phyloP scores from a whole-genome alignment of 1,140 invertebrate genomes.

The Tachypleus tridentatus region DNA sequence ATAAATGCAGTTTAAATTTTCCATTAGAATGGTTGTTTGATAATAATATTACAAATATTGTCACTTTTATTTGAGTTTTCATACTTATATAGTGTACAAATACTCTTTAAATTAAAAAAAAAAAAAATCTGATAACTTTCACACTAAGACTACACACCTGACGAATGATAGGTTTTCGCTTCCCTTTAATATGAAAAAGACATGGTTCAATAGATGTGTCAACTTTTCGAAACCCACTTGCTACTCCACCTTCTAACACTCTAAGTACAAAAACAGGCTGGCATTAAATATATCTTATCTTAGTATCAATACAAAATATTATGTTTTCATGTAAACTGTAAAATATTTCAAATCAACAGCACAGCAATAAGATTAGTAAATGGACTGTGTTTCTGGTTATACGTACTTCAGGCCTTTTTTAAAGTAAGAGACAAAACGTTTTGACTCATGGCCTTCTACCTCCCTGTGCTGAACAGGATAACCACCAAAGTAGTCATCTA shows the following conservation, averaged over 20 bases:
- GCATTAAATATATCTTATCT: background rate
- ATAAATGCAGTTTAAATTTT: too few relatives aligned
- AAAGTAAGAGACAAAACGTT: constrained; percentile 65
- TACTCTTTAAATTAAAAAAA: too few relatives aligned
- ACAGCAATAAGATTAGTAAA: too few relatives aligned
- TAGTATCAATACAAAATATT: background rate
- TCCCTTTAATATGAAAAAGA: constrained; percentile 57
- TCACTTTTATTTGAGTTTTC: too few relatives aligned
- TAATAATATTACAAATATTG: too few relatives aligned
- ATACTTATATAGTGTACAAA: too few relatives aligned
- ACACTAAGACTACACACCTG: constrained; percentile 23
- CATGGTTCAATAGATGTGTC: constrained; percentile 40
- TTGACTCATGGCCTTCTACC: constrained; percentile 68
- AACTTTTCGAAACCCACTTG: constrained; percentile 42
- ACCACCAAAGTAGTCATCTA: constrained; percentile 71
- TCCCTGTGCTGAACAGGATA: constrained; percentile 78
- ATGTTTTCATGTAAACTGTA: too few relatives aligned
- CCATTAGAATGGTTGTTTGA: too few relatives aligned
- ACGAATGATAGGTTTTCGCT: constrained; percentile 46
- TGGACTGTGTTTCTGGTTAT: too few relatives aligned
- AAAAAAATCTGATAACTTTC: too few relatives aligned
- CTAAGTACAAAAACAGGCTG: constrained; percentile 27
- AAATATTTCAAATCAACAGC: too few relatives aligned
- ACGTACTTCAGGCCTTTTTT: constrained; percentile 45
- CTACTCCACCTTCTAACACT: constrained; percentile 43